Conservation (phyloP, 2,888 invertebrate genomes). For the Eilema griseolum region DNA sequence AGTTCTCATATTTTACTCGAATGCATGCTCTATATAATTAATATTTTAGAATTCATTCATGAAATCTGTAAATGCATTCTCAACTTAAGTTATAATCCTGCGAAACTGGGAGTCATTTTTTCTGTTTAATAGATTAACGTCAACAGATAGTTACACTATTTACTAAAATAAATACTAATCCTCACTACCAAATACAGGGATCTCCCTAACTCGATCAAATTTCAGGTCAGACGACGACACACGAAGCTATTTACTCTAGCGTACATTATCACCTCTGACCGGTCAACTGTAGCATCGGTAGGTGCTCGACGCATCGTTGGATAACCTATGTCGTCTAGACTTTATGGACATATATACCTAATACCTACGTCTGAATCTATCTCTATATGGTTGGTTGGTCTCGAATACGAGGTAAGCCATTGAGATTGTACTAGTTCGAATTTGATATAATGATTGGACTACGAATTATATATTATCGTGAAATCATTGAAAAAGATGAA, state of each 20-base stretch:
- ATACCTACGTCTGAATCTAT: neutral
- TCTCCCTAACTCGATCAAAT: neutral
- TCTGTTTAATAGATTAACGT: no score
- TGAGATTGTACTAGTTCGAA: neutral
- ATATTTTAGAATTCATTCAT: no score
- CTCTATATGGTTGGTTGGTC: neutral
- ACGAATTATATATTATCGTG: no score
- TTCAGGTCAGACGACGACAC: conserved; percentile 9
- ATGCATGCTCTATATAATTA: no score
- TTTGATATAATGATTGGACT: neutral
- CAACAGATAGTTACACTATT: no score
- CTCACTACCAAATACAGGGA: neutral
- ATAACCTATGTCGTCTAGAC: conserved; percentile 13
- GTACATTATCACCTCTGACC: conserved; percentile 33
- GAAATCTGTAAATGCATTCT: no score
- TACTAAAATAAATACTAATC: neutral
- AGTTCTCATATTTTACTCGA: no score
- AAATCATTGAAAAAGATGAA: no score
- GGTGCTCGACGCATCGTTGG: conserved; percentile 13
- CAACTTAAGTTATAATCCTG: no score
- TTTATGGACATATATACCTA: neutral
- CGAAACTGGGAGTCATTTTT: no score
- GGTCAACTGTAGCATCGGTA: conserved; percentile 35
- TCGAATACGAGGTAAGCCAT: neutral
- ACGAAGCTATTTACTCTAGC: conserved; percentile 11